Evolutionary conservation across 2,888 invertebrate species (phyloP), one percentile per base, ranked within the genome.

Genomic region (Aporophyla lueneburgensis): DNA sequence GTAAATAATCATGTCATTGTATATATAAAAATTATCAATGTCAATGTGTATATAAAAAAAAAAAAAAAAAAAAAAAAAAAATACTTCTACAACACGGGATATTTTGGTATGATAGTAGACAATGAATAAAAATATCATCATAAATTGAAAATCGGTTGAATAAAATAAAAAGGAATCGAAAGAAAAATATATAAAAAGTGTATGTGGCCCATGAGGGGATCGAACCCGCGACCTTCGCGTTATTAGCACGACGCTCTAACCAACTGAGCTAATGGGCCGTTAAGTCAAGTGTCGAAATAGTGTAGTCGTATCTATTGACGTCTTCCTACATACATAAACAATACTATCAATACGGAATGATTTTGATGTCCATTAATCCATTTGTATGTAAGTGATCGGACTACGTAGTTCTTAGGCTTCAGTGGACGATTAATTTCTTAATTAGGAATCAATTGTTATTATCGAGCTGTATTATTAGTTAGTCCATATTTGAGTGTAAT

Each of bases 231-330:
- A 95, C 94, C 95, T 95, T 95, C 95, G 95, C 95, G 94, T 95
- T 95, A 95, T 95, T 95, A 95, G 95, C 95, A 95, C 95, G 95
- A 95, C 95, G 95, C 95, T 95, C 95, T 95, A 95, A 95, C 95
- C 95, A 95, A 95, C 95, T 95, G 95, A 94, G 95, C 95, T 95
- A 95, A 95, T 95, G 95, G 94, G 94, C 95, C 95, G 84, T 21
- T 91, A 71, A 0, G 0, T 0, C 0, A 0, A 0, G 0, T 0
- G 0, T 0, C 0, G 68, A 87, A 86, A 87, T 87, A 86, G 69
- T 0, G 0, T 14, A 65, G 0, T 71, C 0, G 0, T 53, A 58
- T 58, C 51, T 66, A 0, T 61, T 14, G 14, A 53, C 21, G 6
- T 24, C 9, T 59, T 46, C 3, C 2, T n/a, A 0, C 1, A 5